A percentile compares a stretch with the other conserved stretches of the same genome.
These are phyloP conservation scores for Cataglyphis cursor DNA, from an alignment of 2,888 invertebrate genomes.

Conservation along the genomic window DNA sequence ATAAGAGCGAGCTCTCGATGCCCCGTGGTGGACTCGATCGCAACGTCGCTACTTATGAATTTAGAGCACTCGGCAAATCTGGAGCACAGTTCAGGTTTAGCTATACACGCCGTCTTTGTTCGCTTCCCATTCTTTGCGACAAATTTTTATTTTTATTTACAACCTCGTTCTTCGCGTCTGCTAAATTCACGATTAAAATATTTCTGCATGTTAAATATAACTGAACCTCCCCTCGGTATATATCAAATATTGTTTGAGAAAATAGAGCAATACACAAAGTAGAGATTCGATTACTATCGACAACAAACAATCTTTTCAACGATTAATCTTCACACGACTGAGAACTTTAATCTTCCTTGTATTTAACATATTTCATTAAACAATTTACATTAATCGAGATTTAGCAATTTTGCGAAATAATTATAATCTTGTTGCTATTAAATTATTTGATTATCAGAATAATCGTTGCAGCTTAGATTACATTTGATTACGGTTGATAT, in stretches of 20 bases:
- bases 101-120: conserved; percentile 37
- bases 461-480: conserved; percentile 62
- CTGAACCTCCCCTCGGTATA: neutral
- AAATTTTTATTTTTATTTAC: conserved; percentile 29
- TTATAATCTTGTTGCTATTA: conserved; percentile 19
- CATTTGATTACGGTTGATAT: conserved; percentile 66
- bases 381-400: neutral
- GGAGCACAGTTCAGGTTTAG: conserved; percentile 65
- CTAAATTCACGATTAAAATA: conserved; percentile 12
- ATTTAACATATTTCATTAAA: neutral
- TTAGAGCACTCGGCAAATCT: conserved; percentile 77
- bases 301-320: neutral
- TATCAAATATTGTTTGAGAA: neutral
- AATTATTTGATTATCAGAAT: conserved; percentile 53
- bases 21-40: conserved; percentile 77
- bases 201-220: neutral
- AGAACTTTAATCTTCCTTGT: neutral
- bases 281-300: neutral
- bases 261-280: neutral
- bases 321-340: neutral
- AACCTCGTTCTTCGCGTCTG: neutral
- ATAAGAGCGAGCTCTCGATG: conserved; percentile 63
- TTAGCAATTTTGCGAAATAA: neutral
- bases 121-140: conserved; percentile 19
- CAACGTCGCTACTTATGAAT: conserved; percentile 76